Conservation (phyloP, 2,797 vertebrate species). For the Antennarius maculatus region DNA sequence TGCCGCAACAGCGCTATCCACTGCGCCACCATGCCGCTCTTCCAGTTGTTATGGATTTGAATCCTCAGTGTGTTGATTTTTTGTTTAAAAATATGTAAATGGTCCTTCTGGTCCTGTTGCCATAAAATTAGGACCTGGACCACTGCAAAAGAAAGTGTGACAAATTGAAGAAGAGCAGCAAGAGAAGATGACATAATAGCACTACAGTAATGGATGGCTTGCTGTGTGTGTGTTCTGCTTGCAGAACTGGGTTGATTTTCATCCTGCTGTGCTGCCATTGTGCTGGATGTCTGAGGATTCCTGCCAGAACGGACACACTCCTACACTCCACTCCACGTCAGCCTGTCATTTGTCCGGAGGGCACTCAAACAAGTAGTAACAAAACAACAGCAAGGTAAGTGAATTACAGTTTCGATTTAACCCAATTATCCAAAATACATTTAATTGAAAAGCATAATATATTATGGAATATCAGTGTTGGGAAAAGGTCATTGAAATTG, state of each 20-base stretch:
- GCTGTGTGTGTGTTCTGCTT: constrained; percentile 15
- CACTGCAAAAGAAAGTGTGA: constrained; percentile 51
- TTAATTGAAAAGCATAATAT: constrained; percentile 54
- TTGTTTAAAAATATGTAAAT: constrained; percentile 50
- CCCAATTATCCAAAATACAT: background rate
- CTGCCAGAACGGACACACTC: constrained; percentile 37
- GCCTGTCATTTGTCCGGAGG: constrained; percentile 66
- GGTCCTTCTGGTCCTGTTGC: constrained; percentile 38
- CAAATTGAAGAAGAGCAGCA: constrained; percentile 45
- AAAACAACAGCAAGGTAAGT: constrained; percentile 60
- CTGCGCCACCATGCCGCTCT: too few species aligned
- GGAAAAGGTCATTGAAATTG: constrained; percentile 68
- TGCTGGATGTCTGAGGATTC: constrained; percentile 32
- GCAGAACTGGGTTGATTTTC: constrained; percentile 22
- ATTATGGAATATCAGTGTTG: constrained; percentile 59
- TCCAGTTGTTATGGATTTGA: constrained; percentile 3
- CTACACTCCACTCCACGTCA: constrained; percentile 42
- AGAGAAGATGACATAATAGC: constrained; percentile 35
- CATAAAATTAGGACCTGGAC: constrained; percentile 36
- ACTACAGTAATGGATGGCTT: constrained; percentile 54
- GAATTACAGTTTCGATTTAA: constrained; percentile 58
- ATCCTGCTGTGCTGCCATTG: constrained; percentile 47
- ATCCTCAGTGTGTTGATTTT: constrained; percentile 21
- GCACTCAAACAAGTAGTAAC: constrained; percentile 25
- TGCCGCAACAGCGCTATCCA: too few species aligned